Evolutionary conservation across 2,797 vertebrate genomes (phyloP).

Genomic region (Cyprinodon diabolis): DNA sequence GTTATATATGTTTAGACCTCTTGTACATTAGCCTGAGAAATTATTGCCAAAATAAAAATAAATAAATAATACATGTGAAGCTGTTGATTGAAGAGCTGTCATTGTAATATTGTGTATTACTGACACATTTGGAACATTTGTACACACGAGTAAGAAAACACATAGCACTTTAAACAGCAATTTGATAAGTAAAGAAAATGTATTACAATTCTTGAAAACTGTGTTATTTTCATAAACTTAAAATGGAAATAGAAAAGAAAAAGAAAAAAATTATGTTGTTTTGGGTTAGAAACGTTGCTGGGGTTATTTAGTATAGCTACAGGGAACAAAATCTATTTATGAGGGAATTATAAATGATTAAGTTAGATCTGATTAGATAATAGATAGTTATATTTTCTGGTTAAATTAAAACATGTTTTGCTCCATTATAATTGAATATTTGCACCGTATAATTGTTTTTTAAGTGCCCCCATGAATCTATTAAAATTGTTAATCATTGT

Average conservation of each 20-base stretch:
- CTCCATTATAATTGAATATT: conserved; percentile 10
- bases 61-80: neutral
- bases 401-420: neutral
- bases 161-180: conserved; percentile 3
- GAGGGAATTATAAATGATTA: conserved; percentile 6
- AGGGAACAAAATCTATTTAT: neutral
- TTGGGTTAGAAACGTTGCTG: neutral
- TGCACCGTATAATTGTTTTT: conserved; percentile 9
- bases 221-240: neutral
- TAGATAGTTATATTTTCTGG: conserved; percentile 5
- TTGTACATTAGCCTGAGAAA: neutral
- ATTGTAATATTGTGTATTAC: conserved; percentile 17
- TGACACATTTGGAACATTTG: conserved; percentile 11
- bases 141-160: conserved; percentile 10
- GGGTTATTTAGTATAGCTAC: neutral
- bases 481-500: neutral
- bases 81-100: conserved; percentile 31
- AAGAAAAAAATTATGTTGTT: neutral
- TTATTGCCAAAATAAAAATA: neutral
- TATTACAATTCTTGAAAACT: neutral
- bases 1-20: neutral
- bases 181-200: neutral
- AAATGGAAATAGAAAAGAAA: too few species aligned
- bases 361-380: conserved; percentile 12
- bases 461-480: conserved; percentile 1